These are phyloP conservation scores for Hoplias malabaricus DNA, from an alignment of 2,113 vertebrate genomes.

Conservation along the genomic window DNA sequence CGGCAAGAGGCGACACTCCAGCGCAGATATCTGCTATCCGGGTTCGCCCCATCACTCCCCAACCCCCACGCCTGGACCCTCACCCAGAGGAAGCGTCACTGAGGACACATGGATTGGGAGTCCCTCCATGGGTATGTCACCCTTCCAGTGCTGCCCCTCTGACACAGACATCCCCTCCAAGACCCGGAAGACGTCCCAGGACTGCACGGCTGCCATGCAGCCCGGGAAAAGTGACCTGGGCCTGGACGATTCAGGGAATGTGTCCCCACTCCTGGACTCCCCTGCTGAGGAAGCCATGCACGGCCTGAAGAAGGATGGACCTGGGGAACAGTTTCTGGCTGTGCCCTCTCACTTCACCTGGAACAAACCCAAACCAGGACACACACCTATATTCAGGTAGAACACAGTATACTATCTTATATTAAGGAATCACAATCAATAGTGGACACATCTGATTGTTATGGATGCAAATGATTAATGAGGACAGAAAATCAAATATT, in stretches of 20 bases:
- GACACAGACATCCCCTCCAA: conserved; percentile 96
- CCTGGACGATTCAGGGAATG: conserved; percentile 85
- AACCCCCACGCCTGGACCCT: conserved; percentile 90
- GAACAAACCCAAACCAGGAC: conserved; percentile 98
- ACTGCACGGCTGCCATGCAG: conserved; percentile 81
- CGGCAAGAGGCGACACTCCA: conserved; percentile 95
- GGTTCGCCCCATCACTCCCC: conserved; percentile 94
- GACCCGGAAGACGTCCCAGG: conserved; percentile 95
- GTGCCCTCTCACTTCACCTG: conserved; percentile 97
- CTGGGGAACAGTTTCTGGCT: conserved; percentile 93
- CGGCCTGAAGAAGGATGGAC: conserved; percentile 88
- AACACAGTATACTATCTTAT: no score
- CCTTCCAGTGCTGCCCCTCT: conserved; percentile 88
- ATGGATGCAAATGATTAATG: no score
- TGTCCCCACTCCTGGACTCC: conserved; percentile 87
- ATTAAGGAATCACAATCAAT: no score
- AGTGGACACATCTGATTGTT: no score
- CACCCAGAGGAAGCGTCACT: conserved; percentile 91
- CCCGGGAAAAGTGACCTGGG: conserved; percentile 85
- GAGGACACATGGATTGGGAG: conserved; percentile 92
- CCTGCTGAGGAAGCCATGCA: conserved; percentile 86
- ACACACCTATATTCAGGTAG: conserved; percentile 97
- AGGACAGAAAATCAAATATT: no score
- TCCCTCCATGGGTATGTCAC: conserved; percentile 80
- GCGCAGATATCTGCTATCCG: conserved; percentile 92